Evolutionary conservation across 2,797 vertebrate species (phyloP), one percentile per base, ranked within the genome.

Genomic region (Mico argentatus): DNA sequence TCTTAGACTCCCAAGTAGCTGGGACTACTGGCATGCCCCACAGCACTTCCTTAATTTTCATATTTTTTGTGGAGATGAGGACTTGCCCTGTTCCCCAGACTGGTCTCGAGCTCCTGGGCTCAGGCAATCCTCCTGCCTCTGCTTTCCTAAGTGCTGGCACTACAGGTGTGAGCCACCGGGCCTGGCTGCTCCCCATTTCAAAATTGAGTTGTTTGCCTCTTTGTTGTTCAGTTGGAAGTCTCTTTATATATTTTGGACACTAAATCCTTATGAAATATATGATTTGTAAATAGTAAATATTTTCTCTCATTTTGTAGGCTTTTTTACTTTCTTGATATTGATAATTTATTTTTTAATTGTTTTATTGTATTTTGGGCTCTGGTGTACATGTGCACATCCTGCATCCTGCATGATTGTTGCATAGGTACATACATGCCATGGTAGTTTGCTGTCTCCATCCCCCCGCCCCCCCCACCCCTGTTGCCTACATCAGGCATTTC

Each of bases 201-300:
- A 19, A 82, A 70, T 50, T 59, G 70, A 12, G 15, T 81, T 83
- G 39, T 88, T 55, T 8, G 7, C 52, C 22, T 88, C 88, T 83
- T 41, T 72, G 22, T 61, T 59, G 67, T 83, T 57, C 57, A 72
- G 22, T 76, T 50, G 5, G 59, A 89, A 84, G 61, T 41, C 17
- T 80, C 5, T 91, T 92, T n/a, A 83, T 70, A 83, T 83, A 55
- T 13, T 72, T 84, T 83, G 39, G 72, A 52, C 61, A 73, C 9
- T n/a, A 46, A 85, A 84, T 26, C 19, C 10, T 57, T 80, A 73
- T 5, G 19, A 88, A 85, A 61, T 64, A 33, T 7, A 52, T 73
- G 46, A 85, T 80, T 85, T 67, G 27, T 55, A 55, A 55, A 55
- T 55, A 55, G 20, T 33, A 84, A 94, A 85, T 88, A 85, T 73